Evolutionary conservation across 2,888 invertebrate genomes (phyloP), one percentile per base, ranked within the genome.

Genomic region (Eumacrocentrus americanus): DNA sequence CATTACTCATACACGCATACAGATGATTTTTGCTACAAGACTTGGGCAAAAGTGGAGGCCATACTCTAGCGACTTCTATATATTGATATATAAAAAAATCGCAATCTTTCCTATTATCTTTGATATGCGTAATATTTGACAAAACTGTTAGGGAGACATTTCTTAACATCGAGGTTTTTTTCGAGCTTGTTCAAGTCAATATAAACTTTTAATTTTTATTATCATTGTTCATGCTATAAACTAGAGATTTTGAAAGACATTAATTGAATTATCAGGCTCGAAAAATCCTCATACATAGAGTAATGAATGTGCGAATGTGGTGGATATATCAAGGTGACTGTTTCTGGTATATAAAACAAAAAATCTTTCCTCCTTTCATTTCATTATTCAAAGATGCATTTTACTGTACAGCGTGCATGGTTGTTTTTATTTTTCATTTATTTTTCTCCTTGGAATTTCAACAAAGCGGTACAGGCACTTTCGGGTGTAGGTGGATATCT

Each of bases 401-500:
- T 62, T 65, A 71, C 66, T 71, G 65, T 75, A 72, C 67, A 71
- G 74, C 73, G 70, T 79, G 80, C 80, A 80, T 80, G 80, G 72
- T 75, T 61, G 64, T 62, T 53, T 58, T 72, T 69, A 71, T 74
- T 63, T 47, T 38, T 54, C 12, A 16, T 18, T 46, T 53, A 29
- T 52, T 22, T 48, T 48, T 38, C 46, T 38, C 22, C 35, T 35
- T 35, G 40, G 71, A 69, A 76, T 75, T 73, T 75, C 72, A 62
- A 62, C 61, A 75, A 74, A 77, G 74, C 77, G 78, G 75, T 77
- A 74, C 71, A 56, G 58, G 63, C 74, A 76, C 75, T 75, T 76
- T 78, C 77, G 75, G 79, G 78, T 76, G 75, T 79, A 79, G 77
- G 77, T 76, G 74, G 72, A 72, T 60, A n/a, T n/a, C n/a, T 67